phyloP scores from a whole-genome alignment of 2,797 vertebrate species.

The Pristis pectinata region DNA sequence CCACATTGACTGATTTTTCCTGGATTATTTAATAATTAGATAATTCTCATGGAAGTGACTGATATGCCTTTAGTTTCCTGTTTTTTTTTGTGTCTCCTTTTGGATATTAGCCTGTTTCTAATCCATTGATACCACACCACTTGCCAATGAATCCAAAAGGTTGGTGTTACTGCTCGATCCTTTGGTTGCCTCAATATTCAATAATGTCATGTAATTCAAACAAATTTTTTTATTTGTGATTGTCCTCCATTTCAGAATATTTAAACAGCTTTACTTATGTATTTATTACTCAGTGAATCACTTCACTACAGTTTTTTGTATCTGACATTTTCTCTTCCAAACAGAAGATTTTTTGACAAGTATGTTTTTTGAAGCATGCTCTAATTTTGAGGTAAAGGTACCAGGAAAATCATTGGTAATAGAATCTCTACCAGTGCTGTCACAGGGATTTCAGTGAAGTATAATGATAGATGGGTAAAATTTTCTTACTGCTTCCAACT shows the following conservation, averaged over 20 bases:
- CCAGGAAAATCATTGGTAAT: background rate
- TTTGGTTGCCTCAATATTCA: background rate
- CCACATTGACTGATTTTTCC: background rate
- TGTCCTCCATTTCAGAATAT: background rate
- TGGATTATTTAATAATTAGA: background rate
- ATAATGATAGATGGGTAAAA: background rate
- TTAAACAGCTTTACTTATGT: background rate
- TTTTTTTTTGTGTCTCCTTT: background rate
- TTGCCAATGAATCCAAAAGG: background rate
- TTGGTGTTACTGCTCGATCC: background rate
- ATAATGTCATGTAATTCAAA: background rate
- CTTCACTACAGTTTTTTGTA: background rate
- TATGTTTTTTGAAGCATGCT: background rate
- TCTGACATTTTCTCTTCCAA: background rate
- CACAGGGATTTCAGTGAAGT: background rate
- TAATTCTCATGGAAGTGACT: background rate
- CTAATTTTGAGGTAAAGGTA: background rate
- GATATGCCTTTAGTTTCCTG: background rate
- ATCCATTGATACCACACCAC: background rate
- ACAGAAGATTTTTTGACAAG: background rate
- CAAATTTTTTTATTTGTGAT: background rate
- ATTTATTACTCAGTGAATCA: background rate
- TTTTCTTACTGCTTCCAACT: background rate
- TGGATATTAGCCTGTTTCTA: background rate
- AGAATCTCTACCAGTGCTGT: background rate